Conservation (phyloP, 2,113 vertebrate genomes). For the Mormyrus iriodes region DNA sequence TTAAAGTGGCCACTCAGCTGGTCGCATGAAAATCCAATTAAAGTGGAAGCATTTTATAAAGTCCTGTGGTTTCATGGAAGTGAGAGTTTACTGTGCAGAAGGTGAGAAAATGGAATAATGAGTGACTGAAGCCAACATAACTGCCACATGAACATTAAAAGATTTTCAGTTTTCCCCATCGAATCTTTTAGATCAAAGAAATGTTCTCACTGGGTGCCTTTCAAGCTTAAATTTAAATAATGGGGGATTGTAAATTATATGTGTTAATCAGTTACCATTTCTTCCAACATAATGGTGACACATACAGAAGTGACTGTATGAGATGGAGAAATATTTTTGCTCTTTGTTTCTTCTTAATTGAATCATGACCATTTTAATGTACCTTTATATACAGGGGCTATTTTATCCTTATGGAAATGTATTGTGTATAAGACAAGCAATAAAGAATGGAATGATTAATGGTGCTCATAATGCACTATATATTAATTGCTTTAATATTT, state of each 20-base stretch:
- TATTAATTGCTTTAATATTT: not conserved
- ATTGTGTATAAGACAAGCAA: not conserved
- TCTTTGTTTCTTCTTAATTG: not conserved
- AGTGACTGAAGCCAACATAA: not conserved
- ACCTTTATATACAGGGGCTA: not conserved
- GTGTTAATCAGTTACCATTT: conserved; percentile 7
- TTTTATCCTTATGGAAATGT: not conserved
- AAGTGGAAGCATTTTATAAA: conserved; percentile 8
- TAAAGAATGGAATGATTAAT: conserved; percentile 8
- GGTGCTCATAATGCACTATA: not conserved
- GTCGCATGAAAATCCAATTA: conserved; percentile 2
- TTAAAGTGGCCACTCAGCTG: conserved; percentile 5
- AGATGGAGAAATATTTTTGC: not conserved
- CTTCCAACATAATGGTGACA: not conserved
- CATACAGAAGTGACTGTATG: not conserved
- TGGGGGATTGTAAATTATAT: not conserved
- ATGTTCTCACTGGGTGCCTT: not conserved
- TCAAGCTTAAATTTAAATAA: conserved; percentile 21
- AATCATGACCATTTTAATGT: conserved; percentile 13
- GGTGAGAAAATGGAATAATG: not conserved
- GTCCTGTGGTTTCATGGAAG: not conserved
- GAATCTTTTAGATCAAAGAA: not conserved
- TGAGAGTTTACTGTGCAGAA: not conserved
- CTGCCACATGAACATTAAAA: not conserved
- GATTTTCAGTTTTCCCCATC: not conserved